These are phyloP conservation scores for Portunus trituberculatus DNA, from an alignment of 1,140 invertebrate species.

Conservation along the genomic window DNA sequence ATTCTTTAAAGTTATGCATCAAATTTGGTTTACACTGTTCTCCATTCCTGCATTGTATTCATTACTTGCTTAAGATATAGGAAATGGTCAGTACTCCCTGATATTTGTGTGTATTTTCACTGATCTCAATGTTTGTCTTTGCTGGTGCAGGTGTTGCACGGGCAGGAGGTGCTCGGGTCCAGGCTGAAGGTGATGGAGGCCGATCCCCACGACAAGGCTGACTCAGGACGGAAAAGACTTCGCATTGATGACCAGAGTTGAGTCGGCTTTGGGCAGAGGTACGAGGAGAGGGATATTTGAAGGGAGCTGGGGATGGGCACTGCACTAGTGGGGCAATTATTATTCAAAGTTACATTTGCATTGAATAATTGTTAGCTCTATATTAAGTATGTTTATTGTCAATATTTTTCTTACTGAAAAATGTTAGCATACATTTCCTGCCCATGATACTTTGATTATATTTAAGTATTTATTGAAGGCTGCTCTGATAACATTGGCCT, in stretches of 20 bases:
- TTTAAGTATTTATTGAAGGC: neutral
- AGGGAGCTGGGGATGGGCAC: neutral
- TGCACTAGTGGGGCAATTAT: neutral
- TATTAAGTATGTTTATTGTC: neutral
- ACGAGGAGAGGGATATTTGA: constrained; percentile 47
- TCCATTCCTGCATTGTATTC: too few relatives aligned
- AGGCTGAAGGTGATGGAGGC: constrained; percentile 93
- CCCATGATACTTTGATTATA: neutral
- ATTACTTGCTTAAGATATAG: too few relatives aligned
- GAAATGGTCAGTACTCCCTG: neutral
- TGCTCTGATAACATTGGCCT: neutral
- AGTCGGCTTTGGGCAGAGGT: constrained; percentile 35
- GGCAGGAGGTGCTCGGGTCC: constrained; percentile 90
- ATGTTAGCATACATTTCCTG: neutral
- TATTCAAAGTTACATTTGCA: neutral
- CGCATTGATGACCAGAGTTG: constrained; percentile 77
- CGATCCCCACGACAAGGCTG: constrained; percentile 84
- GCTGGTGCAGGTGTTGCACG: constrained; percentile 85
- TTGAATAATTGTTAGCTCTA: neutral
- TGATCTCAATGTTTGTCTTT: neutral
- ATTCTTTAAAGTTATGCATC: too few relatives aligned
- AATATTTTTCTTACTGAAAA: neutral
- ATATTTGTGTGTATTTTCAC: too few relatives aligned
- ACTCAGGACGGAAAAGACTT: constrained; percentile 76
- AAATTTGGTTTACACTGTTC: too few relatives aligned